Base-by-base conservation (phyloP, 2,797 vertebrate species). In the Siniperca obscura region DNA sequence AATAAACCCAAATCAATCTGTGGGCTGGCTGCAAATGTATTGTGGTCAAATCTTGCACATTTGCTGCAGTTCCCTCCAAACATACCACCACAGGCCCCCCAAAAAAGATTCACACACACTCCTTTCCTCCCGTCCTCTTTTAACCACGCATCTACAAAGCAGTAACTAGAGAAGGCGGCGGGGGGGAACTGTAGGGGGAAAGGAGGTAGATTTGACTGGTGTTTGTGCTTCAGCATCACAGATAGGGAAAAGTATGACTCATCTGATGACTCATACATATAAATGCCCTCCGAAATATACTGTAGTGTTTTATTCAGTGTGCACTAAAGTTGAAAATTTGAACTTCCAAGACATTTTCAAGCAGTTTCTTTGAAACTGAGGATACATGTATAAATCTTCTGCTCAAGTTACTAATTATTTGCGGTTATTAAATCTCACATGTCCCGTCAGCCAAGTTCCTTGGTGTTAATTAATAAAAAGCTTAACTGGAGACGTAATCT, bases 261-360 rank as follows among this genome's bases (percentile, higher is more conserved):
- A 93, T 80, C 81, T 53, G 82, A 87, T 91, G 90, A 93, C 77
- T 92, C 90, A 92, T 78, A 53, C 70, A 70, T 81, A 69, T 75
- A 82, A 88, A 91, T 86, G 75, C 66, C 79, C 82, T 81, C 80
- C 1, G 46, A 90, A 88, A 83, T 70, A 80, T 76, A 86, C 64
- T 36, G 79, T 83, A 73, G 60, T 87, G 84, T 89, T 89, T 87
- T 88, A 92, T 87, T 83, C 77, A 83, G 76, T 55, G 72, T 61
- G 84, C 73, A 19, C 12, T 81, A 46, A 85, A 79, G 78, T 60
- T 77, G n/a, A 90, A 88, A 86, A 0, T 53, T 59, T 67, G n/a
- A 62, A 44, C 75, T 61, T 67, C 42, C 34, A 61, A 30, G 62
- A 84, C 38, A 53, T 66, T 30, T 75, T 59, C 50, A 61, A 68